Percentiles rank a stretch among this genome's conserved stretches.
These are phyloP conservation scores for Cygnus buccinator DNA, from an alignment of 2,113 vertebrate species.

Conservation along the genomic window DNA sequence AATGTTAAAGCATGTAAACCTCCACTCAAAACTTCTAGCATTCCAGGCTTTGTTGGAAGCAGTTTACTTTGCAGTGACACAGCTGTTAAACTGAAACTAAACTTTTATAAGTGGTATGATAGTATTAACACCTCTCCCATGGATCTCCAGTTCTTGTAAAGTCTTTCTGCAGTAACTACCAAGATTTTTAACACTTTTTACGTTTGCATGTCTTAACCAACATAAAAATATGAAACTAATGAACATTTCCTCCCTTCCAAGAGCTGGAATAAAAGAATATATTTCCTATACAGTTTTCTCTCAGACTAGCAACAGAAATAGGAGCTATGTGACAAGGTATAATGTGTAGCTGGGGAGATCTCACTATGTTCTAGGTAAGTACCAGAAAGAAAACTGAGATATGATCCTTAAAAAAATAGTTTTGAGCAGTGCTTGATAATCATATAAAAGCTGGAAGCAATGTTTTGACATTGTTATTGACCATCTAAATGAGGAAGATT, in stretches of 20 bases:
- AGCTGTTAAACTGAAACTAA: background rate
- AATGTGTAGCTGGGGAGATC: background rate
- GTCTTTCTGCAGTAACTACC: background rate
- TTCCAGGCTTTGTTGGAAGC: background rate
- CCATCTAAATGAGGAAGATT: background rate
- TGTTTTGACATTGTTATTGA: background rate
- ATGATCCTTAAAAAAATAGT: background rate
- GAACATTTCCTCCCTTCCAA: background rate
- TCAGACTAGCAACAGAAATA: background rate
- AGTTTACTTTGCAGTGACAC: background rate
- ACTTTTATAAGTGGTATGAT: background rate
- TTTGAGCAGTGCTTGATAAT: background rate
- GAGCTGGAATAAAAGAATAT: background rate
- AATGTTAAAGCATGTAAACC: background rate
- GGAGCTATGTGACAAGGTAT: background rate
- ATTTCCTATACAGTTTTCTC: background rate
- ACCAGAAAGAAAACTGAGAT: background rate
- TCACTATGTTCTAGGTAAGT: background rate
- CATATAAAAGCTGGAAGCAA: background rate
- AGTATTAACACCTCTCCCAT: background rate
- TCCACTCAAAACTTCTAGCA: background rate
- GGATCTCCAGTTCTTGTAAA: background rate
- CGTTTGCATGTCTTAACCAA: background rate
- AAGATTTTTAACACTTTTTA: background rate
- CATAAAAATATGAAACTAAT: background rate